Evolutionary conservation across 2,797 vertebrate genomes (phyloP).

Genomic region (Chelonia mydas): DNA sequence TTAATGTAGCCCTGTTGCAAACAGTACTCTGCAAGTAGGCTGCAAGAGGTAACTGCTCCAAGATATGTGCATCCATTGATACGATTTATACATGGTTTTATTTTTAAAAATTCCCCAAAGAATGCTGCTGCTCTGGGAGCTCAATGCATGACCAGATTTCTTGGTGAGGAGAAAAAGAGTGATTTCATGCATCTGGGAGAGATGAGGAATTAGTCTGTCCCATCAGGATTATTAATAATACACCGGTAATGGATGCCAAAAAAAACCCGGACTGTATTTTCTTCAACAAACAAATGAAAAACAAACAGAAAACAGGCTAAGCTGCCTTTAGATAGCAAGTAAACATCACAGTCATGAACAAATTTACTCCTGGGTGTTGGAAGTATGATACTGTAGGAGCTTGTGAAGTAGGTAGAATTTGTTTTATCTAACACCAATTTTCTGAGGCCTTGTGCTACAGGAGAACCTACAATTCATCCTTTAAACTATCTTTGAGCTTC

Average conservation of each 20-base stretch:
- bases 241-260: background rate
- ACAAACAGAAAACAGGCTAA: background rate
- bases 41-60: background rate
- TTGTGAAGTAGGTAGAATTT: background rate
- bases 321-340: conserved; percentile 2
- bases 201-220: background rate
- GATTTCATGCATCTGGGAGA: background rate
- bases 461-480: background rate
- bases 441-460: background rate
- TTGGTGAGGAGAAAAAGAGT: background rate
- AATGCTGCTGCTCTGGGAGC: background rate
- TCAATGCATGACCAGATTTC: background rate
- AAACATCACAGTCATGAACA: conserved; percentile 30
- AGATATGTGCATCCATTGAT: background rate
- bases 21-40: background rate
- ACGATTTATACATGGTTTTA: background rate
- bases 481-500: background rate
- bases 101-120: background rate
- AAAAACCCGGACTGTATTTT: background rate
- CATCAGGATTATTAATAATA: background rate
- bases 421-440: background rate
- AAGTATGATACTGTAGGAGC: background rate
- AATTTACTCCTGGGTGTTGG: background rate
- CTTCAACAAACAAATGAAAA: background rate
- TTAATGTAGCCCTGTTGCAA: too few relatives aligned